phyloP scores from a whole-genome alignment of 2,113 vertebrate genomes.

The Xerus inauris region DNA sequence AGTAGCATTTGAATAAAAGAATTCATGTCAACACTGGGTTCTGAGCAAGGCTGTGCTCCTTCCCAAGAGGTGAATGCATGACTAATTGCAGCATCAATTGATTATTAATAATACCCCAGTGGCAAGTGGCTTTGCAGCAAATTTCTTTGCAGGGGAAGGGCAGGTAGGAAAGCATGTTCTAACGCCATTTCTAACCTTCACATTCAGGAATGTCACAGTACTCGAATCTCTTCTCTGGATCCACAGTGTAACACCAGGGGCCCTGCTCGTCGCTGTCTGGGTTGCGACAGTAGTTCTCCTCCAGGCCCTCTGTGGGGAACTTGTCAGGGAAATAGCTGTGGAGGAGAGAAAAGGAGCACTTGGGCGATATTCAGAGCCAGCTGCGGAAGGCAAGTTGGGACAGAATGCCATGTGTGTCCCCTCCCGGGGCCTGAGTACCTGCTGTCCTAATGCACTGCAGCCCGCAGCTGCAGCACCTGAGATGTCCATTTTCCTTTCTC shows the following conservation, averaged over 20 bases:
- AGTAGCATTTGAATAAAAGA: background rate
- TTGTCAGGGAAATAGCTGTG: conserved; percentile 81
- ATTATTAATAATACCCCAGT: background rate
- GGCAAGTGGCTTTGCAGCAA: background rate
- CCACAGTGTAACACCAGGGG: conserved; percentile 97
- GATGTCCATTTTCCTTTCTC: background rate
- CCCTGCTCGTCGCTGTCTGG: conserved; percentile 90
- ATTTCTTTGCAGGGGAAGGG: too few species aligned
- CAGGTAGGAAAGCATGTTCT: accelerated
- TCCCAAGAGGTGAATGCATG: background rate
- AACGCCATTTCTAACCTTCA: conserved; percentile 71
- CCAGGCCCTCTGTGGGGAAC: conserved; percentile 83
- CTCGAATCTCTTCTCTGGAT: conserved; percentile 88
- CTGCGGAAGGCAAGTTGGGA: accelerated
- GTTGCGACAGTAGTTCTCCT: conserved; percentile 95
- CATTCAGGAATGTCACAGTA: conserved; percentile 93
- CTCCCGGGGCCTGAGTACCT: background rate
- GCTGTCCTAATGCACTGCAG: background rate
- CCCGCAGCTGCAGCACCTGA: accelerated
- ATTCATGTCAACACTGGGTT: background rate
- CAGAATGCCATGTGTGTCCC: accelerated
- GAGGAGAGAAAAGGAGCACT: background rate
- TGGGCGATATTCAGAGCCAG: accelerated
- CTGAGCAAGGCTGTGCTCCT: background rate
- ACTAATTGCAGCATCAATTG: background rate